These are phyloP conservation scores for Phlogophora meticulosa DNA, from an alignment of 2,888 invertebrate genomes.

Conservation along the genomic window DNA sequence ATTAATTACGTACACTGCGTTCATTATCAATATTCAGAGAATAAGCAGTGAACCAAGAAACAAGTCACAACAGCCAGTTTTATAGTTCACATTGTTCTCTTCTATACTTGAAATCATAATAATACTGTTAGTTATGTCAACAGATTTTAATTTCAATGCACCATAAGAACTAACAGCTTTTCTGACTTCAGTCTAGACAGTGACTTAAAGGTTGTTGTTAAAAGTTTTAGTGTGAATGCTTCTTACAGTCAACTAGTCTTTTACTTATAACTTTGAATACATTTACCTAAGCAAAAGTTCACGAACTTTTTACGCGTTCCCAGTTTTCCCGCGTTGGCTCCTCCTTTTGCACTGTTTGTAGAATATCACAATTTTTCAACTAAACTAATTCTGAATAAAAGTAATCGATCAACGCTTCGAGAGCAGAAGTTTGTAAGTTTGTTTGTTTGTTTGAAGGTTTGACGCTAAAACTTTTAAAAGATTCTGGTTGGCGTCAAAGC, in stretches of 20 bases:
- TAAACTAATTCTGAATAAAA: constrained; percentile 69
- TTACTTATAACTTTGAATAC: constrained; percentile 26
- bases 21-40: not conserved
- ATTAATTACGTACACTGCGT: no score
- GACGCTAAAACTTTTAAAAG: constrained; percentile 72
- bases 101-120: not conserved
- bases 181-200: constrained; percentile 48
- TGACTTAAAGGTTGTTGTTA: constrained; percentile 37
- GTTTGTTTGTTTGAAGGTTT: constrained; percentile 65
- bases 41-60: not conserved
- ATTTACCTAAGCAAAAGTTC: constrained; percentile 19
- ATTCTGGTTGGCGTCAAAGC: constrained; percentile 71
- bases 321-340: constrained; percentile 25
- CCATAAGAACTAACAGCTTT: constrained; percentile 8
- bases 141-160: constrained; percentile 23
- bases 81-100: not conserved
- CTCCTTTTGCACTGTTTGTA: constrained; percentile 26
- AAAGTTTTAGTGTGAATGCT: constrained; percentile 20
- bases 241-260: constrained; percentile 20
- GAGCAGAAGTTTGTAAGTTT: constrained; percentile 67
- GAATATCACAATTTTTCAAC: constrained; percentile 53
- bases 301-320: constrained; percentile 11
- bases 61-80: not conserved
- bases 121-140: constrained; percentile 14
- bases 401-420: constrained; percentile 74